Evolutionary conservation across 2,888 invertebrate species (phyloP).

Genomic region (Ochropleura leucogaster): DNA sequence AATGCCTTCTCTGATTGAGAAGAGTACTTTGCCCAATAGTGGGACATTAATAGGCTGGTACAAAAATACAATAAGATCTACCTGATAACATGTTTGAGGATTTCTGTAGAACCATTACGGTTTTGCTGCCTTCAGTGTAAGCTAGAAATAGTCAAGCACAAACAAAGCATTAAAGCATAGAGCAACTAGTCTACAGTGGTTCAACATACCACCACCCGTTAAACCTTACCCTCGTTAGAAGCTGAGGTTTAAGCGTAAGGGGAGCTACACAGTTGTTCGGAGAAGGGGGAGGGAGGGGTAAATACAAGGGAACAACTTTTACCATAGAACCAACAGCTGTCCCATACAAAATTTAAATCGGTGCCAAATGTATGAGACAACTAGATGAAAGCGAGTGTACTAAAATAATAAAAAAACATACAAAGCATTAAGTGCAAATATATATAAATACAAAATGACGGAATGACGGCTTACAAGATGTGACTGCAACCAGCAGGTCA

Average conservation of each 20-base stretch:
- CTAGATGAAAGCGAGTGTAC: no score
- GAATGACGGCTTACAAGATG: no score
- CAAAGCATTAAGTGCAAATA: no score
- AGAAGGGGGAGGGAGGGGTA: not conserved
- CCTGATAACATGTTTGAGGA: constrained; percentile 42
- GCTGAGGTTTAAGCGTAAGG: not conserved
- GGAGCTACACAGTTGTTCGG: not conserved
- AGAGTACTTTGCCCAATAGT: no score
- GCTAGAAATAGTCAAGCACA: constrained; percentile 43
- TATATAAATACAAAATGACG: no score
- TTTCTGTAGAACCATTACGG: constrained; percentile 30
- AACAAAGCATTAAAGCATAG: constrained; percentile 31
- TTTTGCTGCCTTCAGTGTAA: constrained; percentile 18
- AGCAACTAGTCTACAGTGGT: constrained; percentile 25
- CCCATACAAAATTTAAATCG: not conserved
- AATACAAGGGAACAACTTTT: not conserved
- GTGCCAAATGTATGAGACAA: not conserved
- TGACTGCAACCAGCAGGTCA: no score
- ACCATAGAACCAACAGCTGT: not conserved
- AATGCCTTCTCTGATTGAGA: no score
- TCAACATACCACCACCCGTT: not conserved
- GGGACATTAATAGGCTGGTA: no score
- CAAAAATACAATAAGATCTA: constrained; percentile 8
- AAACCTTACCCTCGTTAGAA: not conserved
- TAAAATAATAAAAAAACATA: no score